Percentiles rank a stretch among this genome's conserved stretches.
Conservation (phyloP, 1,140 invertebrate species). For the Bathynomus jamesi region DNA sequence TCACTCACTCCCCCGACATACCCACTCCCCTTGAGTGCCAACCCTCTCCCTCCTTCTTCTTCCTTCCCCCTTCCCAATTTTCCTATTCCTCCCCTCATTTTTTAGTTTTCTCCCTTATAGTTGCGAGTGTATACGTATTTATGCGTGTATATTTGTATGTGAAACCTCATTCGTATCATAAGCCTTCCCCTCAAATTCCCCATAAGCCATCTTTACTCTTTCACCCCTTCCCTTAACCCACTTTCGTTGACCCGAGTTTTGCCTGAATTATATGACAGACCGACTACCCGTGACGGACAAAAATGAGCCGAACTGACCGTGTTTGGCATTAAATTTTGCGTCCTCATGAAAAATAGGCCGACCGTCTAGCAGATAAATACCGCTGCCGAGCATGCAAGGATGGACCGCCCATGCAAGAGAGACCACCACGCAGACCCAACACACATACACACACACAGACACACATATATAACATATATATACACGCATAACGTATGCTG, state of each 20-base stretch:
- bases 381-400: neutral
- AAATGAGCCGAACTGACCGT: neutral
- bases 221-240: neutral
- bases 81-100: neutral
- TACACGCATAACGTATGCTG: neutral
- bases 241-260: neutral
- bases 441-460: no score
- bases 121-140: no score
- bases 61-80: neutral
- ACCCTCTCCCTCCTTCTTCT: neutral
- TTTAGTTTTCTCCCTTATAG: neutral
- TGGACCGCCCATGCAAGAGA: neutral
- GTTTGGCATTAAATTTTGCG: neutral
- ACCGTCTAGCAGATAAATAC: neutral
- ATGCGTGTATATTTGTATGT: no score
- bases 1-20: neutral
- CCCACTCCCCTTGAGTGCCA: neutral
- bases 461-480: no score
- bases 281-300: neutral
- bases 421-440: neutral
- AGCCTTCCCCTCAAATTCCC: neutral
- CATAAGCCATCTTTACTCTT: neutral
- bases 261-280: neutral
- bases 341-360: neutral
- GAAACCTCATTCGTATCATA: no score